phyloP scores from a whole-genome alignment of 2,888 invertebrate species.

The Strigamia crassipes region DNA sequence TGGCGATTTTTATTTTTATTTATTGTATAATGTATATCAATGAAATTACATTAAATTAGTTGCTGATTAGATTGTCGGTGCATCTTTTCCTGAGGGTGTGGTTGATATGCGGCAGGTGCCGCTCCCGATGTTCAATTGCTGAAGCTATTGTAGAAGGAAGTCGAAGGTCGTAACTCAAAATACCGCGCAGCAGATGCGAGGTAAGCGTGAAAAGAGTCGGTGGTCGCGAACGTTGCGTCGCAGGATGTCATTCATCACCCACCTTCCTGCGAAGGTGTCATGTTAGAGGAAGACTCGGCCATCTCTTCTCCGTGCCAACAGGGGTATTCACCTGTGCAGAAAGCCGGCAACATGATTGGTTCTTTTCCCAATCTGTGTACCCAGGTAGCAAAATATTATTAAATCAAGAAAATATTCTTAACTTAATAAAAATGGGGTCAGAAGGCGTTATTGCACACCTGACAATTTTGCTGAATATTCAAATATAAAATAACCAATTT shows the following conservation, averaged over 20 bases:
- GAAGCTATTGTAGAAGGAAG: neutral
- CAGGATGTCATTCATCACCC: neutral
- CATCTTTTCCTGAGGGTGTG: neutral
- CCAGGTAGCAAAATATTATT: neutral
- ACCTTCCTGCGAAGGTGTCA: conserved; percentile 1
- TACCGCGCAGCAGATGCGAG: neutral
- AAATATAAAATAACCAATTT: too few relatives aligned
- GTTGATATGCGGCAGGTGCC: neutral
- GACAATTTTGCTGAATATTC: too few relatives aligned
- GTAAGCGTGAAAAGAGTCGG: neutral
- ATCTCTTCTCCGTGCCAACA: conserved; percentile 18
- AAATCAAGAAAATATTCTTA: too few relatives aligned
- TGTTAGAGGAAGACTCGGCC: neutral
- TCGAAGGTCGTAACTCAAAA: conserved; percentile 6
- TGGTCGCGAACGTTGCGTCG: neutral
- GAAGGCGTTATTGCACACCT: too few relatives aligned
- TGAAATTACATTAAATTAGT: conserved; percentile 22
- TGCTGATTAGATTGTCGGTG: neutral
- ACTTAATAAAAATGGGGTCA: too few relatives aligned
- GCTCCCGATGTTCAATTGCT: neutral
- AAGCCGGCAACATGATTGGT: conserved; percentile 19
- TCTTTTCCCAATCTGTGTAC: neutral
- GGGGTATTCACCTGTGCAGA: conserved; percentile 16
- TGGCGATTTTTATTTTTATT: conserved; percentile 6
- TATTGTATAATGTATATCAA: neutral